A percentile compares a stretch with the other conserved stretches of the same genome.
Conservation (phyloP, 2,888 invertebrate genomes). For the Trisateles emortualis region DNA sequence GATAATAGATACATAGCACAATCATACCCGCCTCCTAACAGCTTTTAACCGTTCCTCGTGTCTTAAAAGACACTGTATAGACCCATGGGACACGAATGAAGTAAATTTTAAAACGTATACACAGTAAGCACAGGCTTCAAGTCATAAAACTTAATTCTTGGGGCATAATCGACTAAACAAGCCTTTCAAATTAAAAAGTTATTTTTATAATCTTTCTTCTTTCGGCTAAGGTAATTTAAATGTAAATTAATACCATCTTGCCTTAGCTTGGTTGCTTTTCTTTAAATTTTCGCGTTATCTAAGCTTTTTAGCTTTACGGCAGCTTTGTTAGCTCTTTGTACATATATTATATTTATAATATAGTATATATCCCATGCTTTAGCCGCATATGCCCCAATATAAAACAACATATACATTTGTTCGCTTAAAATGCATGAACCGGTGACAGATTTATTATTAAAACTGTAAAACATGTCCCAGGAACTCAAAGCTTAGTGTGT, state of each 20-base stretch:
- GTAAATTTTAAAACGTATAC: slow-evolving; percentile 31
- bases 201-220: not conserved
- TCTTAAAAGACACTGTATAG: slow-evolving; percentile 45
- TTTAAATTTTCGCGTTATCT: slow-evolving; percentile 12
- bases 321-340: slow-evolving; percentile 20
- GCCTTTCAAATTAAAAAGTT: not conserved
- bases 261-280: slow-evolving; percentile 19
- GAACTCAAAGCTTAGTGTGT: slow-evolving; percentile 79
- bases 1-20: slow-evolving; percentile 74
- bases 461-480: slow-evolving; percentile 52
- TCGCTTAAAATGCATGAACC: slow-evolving; percentile 79
- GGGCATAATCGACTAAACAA: slow-evolving; percentile 37
- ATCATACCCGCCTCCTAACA: slow-evolving; percentile 78
- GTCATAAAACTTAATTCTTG: slow-evolving; percentile 40
- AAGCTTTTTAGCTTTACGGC: slow-evolving; percentile 22
- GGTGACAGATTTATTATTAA: slow-evolving; percentile 71
- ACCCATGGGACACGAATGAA: slow-evolving; percentile 31
- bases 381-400: slow-evolving; percentile 42
- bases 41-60: slow-evolving; percentile 60
- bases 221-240: slow-evolving; percentile 11
- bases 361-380: slow-evolving; percentile 10
- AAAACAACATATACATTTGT: slow-evolving; percentile 51
- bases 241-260: slow-evolving; percentile 7
- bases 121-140: slow-evolving; percentile 51
- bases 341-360: slow-evolving; percentile 15